A percentile compares a stretch with the other conserved stretches of the same genome.
These are phyloP conservation scores for Temnothorax rugatulus DNA, from an alignment of 2,888 invertebrate genomes.

Conservation along the genomic window DNA sequence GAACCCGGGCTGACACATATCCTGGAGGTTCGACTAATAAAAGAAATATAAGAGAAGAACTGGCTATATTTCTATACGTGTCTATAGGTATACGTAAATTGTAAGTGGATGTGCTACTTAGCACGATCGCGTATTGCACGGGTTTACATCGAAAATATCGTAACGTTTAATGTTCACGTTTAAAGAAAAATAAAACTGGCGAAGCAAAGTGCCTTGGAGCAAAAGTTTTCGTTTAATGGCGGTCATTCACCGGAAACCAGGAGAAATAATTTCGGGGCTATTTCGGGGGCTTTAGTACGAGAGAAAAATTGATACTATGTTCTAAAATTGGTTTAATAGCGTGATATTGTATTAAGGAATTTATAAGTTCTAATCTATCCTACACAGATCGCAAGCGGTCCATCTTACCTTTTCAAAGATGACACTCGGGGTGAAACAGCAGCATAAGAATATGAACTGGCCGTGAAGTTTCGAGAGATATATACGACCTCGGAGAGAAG, in stretches of 20 bases:
- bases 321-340: not conserved
- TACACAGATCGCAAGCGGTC: not conserved
- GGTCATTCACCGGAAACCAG: not conserved
- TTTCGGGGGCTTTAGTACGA: not conserved
- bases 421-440: not conserved
- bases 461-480: not conserved
- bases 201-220: not conserved
- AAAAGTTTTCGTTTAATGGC: slow-evolving; percentile 6
- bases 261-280: slow-evolving; percentile 8
- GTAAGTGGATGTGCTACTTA: not conserved
- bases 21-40: slow-evolving; percentile 66
- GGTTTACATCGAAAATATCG: slow-evolving; percentile 19
- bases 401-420: not conserved
- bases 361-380: slow-evolving; percentile 1
- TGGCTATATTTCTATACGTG: not conserved
- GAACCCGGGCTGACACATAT: slow-evolving; percentile 41
- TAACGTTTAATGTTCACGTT: slow-evolving; percentile 30
- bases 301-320: not conserved
- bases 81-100: not conserved
- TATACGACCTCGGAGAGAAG: not conserved
- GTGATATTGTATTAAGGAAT: not conserved
- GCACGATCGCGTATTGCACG: not conserved
- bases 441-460: not conserved
- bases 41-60: slow-evolving; percentile 46
- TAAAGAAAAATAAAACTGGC: slow-evolving; percentile 1